Conservation (phyloP, 2,113 vertebrate species). For the Serilophus lunatus region DNA sequence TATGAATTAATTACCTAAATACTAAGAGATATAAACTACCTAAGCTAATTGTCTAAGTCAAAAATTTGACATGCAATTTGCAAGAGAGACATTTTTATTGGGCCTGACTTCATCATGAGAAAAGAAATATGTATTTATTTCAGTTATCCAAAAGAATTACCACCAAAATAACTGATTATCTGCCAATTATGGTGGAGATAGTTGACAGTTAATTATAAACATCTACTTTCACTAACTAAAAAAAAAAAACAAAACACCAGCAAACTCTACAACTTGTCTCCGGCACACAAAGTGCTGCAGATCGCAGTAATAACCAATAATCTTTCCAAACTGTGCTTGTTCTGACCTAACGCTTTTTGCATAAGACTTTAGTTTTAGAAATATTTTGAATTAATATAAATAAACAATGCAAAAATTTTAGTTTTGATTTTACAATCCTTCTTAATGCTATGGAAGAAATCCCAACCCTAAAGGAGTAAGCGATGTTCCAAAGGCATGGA, state of each 20-base stretch:
- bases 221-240: neutral
- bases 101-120: neutral
- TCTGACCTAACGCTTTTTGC: neutral
- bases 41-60: neutral
- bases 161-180: neutral
- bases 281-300: neutral
- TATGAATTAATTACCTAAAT: neutral
- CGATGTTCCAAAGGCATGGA: neutral
- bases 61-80: neutral
- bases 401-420: neutral
- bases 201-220: neutral
- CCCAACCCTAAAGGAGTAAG: neutral
- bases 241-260: accelerated
- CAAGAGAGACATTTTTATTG: neutral
- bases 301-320: neutral
- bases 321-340: neutral
- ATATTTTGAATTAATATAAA: neutral
- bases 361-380: neutral
- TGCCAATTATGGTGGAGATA: neutral
- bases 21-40: neutral
- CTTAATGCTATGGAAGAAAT: neutral
- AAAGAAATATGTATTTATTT: neutral
- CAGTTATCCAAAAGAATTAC: neutral
- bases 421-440: neutral
- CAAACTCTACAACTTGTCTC: neutral